Evolutionary conservation across 2,113 vertebrate species (phyloP).

Genomic region (Amazona guildingii): DNA sequence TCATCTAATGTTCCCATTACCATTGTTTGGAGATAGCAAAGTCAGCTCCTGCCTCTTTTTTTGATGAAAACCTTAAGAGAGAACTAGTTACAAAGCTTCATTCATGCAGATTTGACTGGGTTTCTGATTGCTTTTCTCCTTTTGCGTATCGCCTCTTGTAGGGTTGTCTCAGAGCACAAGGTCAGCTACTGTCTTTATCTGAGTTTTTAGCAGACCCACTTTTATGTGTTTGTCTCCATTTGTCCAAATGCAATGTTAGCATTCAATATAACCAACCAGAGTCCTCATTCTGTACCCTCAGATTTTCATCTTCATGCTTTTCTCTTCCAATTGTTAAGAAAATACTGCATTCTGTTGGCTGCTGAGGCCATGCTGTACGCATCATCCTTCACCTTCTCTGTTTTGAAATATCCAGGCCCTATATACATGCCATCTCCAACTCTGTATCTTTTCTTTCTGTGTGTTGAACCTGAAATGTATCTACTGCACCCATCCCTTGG

Average conservation of each 20-base stretch:
- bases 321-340: not conserved
- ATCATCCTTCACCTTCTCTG: not conserved
- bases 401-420: not conserved
- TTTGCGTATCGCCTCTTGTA: fast-evolving
- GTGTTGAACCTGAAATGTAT: not conserved
- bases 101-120: not conserved
- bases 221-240: not conserved
- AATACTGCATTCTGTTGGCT: not conserved
- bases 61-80: not conserved
- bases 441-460: not conserved
- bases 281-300: not conserved
- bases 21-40: not conserved
- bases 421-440: fast-evolving
- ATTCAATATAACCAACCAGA: not conserved
- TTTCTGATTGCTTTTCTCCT: not conserved
- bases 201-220: not conserved
- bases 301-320: not conserved
- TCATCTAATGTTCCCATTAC: not conserved
- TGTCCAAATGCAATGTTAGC: not conserved
- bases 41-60: not conserved
- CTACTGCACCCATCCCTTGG: not conserved
- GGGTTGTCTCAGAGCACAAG: not conserved
- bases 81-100: not conserved
- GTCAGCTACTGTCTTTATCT: not conserved
- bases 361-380: not conserved